phyloP scores from a whole-genome alignment of 2,888 invertebrate genomes.

The Plutella xylostella region DNA sequence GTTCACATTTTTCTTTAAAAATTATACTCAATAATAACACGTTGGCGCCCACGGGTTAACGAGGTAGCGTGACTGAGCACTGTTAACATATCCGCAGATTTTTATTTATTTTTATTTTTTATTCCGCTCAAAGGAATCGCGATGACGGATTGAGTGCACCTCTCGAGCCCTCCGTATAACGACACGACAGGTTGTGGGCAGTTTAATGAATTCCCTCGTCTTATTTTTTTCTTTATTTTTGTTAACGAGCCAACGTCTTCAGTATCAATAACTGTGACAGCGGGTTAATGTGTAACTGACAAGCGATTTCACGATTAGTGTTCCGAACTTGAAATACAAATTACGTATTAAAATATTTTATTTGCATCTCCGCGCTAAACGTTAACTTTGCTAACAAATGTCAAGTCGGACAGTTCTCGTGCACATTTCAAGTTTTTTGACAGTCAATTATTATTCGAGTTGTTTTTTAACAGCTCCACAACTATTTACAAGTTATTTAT shows the following conservation, averaged over 20 bases:
- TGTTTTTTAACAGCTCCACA: too few relatives aligned
- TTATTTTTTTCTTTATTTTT: conserved; percentile 16
- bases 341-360: too few relatives aligned
- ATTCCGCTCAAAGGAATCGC: conserved; percentile 18
- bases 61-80: conserved; percentile 60
- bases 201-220: conserved; percentile 38
- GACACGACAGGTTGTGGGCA: conserved; percentile 29
- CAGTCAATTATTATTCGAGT: too few relatives aligned
- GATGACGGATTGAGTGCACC: conserved; percentile 50
- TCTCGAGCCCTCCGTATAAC: conserved; percentile 12
- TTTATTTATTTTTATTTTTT: conserved; percentile 29
- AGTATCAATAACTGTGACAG: conserved; percentile 8
- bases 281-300: conserved; percentile 1
- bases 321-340: background rate
- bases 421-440: too few relatives aligned
- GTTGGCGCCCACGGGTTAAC: conserved; percentile 43
- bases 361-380: too few relatives aligned
- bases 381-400: too few relatives aligned
- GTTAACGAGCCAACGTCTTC: conserved; percentile 4
- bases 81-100: conserved; percentile 46
- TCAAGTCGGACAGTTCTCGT: too few relatives aligned
- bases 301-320: conserved; percentile 3
- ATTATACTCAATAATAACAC: conserved; percentile 61
- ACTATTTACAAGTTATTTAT: too few relatives aligned
- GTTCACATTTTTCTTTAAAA: conserved; percentile 33